phyloP scores from a whole-genome alignment of 2,797 vertebrate species.

The Microtus obscurus region DNA sequence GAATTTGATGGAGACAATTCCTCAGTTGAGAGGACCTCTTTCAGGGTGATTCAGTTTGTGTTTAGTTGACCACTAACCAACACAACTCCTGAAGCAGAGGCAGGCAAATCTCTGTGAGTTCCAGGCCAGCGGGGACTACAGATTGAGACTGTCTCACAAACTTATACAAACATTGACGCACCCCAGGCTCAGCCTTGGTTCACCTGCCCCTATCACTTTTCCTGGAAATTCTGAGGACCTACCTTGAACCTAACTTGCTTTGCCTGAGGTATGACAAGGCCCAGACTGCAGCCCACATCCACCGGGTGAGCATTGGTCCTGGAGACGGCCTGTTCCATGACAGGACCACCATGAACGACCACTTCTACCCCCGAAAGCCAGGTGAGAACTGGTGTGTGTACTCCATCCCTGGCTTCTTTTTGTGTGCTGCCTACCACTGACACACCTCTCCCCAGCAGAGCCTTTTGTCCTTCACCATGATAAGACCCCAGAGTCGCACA shows the following conservation, averaged over 20 bases:
- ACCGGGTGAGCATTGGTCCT: background rate
- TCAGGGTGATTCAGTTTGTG: background rate
- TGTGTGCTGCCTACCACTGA: too few relatives aligned
- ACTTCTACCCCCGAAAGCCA: constrained; percentile 51
- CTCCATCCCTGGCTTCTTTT: fast-evolving
- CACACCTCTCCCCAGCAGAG: background rate
- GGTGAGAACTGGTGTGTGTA: background rate
- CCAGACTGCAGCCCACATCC: constrained; percentile 11
- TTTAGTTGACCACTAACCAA: background rate
- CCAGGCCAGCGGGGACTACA: background rate
- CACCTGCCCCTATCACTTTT: background rate
- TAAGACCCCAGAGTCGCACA: constrained; percentile 68
- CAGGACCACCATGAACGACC: constrained; percentile 14
- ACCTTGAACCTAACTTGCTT: background rate
- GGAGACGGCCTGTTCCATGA: constrained; percentile 16
- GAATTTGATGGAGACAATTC: background rate
- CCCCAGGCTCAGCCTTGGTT: background rate
- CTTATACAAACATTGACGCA: background rate
- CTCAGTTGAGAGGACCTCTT: background rate
- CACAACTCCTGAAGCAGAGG: background rate
- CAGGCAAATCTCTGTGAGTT: background rate
- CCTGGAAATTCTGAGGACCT: background rate
- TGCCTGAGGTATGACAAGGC: constrained; percentile 75
- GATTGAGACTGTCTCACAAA: background rate
- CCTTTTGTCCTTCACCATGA: constrained; percentile 38